phyloP scores from a whole-genome alignment of 2,113 vertebrate genomes.

The Nyctereutes procyonoides region DNA sequence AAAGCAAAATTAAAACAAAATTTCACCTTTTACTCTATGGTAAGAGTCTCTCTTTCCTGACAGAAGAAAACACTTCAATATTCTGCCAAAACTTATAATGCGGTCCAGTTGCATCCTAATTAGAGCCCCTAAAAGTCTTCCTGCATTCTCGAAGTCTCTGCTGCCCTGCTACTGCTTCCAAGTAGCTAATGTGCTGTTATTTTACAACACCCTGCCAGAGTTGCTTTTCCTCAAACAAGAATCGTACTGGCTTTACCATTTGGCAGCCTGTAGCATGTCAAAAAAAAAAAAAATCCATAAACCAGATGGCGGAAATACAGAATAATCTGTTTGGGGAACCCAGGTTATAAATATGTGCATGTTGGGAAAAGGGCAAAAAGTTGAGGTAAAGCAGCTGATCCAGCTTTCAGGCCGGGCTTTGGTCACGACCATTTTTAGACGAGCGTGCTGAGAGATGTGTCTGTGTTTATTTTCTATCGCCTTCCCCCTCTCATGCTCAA shows the following conservation, averaged over 20 bases:
- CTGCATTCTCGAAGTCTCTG: conserved; percentile 27
- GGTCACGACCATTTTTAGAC: conserved; percentile 32
- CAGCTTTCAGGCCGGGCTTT: conserved; percentile 39
- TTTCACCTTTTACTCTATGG: conserved; percentile 53
- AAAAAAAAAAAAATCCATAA: conserved; percentile 83
- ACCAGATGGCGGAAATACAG: conserved; percentile 87
- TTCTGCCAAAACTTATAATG: not conserved
- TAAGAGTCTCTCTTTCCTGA: not conserved
- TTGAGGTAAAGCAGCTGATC: conserved; percentile 85
- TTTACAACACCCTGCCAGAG: conserved; percentile 70
- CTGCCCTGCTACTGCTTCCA: conserved; percentile 54
- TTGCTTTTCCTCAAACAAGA: conserved; percentile 70
- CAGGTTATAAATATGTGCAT: conserved; percentile 81
- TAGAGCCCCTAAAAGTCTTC: conserved; percentile 30
- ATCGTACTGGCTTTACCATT: conserved; percentile 74
- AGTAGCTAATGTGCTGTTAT: conserved; percentile 71
- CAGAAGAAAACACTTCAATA: conserved; percentile 23
- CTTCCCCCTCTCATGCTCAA: not conserved
- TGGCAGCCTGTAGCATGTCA: conserved; percentile 81
- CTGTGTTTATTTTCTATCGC: conserved; percentile 45
- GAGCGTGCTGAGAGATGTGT: not conserved
- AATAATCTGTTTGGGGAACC: conserved; percentile 86
- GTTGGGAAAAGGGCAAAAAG: conserved; percentile 79
- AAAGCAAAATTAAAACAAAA: conserved; percentile 61
- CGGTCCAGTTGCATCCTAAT: not conserved